Evolutionary conservation across 2,888 invertebrate species (phyloP), one percentile per base, ranked within the genome.

Genomic region (Autographa pulchrina): DNA sequence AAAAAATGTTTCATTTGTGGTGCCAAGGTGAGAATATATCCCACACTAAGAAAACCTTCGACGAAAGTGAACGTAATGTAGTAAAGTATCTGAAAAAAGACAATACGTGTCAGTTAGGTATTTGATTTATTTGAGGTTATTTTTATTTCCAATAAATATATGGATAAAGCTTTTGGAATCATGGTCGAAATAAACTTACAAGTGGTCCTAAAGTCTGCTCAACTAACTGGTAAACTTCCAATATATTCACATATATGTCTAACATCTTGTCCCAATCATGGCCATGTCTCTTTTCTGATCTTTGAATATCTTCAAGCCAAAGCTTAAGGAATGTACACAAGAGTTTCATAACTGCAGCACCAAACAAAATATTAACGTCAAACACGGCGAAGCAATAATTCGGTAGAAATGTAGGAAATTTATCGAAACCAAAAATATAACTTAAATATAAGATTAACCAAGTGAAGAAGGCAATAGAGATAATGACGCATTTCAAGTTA

Each of bases 281-380:
- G 13, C 65, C 32, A 32, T 14, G 38, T 14, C 56, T 64, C 0
- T n/a, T 41, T 59, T 66, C 54, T 2, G 48, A 38, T 16, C 13
- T 70, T 5, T n/a, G 43, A 8, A 76, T 18, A 25, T 70, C 60
- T 63, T 77, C 71, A 25, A 41, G 38, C 71, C 77, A 75, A 3
- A 48, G 14, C 4, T 18, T 14, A 11, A 77, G 41, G 0, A 62
- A 16, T 16, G 54, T 38, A 7, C 14, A 7, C 9, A 77, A 56
- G 7, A 75, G 18, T 18, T 62, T 75, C n/a, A 71, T 56, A 3
- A 56, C 0, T 31, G 48, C 71, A 11, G 65, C 62, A 14, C 72
- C 43, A 1, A 77, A 66, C n/a, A 77, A 14, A 16, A 63, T 11
- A 63, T 62, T 76, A 6, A 56, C 43, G 61, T 75, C 62, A 60